Evolutionary conservation across 2,888 invertebrate species (phyloP).

Genomic region (Epinotia bilunana): DNA sequence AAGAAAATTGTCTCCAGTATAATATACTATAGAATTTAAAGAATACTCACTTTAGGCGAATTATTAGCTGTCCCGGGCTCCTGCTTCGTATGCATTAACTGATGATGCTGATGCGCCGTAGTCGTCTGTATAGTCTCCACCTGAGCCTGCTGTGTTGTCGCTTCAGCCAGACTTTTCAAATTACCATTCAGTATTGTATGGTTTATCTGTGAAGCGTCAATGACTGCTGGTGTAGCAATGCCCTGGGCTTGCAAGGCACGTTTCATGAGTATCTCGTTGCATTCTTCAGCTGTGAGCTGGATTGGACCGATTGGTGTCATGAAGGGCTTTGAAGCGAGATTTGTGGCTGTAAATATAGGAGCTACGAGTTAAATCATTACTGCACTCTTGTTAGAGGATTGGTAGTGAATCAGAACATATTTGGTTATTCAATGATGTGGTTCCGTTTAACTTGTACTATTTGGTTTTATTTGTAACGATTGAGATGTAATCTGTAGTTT

Average conservation of each 20-base stretch:
- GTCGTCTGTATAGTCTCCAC: slow-evolving; percentile 70
- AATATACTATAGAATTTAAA: no score
- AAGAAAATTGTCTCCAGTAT: no score
- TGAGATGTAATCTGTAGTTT: no score
- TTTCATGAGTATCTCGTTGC: slow-evolving; percentile 91
- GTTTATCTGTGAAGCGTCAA: slow-evolving; percentile 78
- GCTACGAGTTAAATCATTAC: slow-evolving; percentile 45
- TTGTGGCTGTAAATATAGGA: slow-evolving; percentile 67
- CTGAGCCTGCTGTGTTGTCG: slow-evolving; percentile 67
- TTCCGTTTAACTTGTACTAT: no score
- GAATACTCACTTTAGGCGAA: slow-evolving; percentile 78
- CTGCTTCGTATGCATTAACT: slow-evolving; percentile 81
- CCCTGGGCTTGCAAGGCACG: slow-evolving; percentile 88
- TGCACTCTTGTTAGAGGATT: slow-evolving; percentile 27
- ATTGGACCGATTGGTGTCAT: slow-evolving; percentile 89
- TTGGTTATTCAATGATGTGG: no score
- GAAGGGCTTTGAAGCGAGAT: slow-evolving; percentile 85
- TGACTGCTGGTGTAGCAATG: slow-evolving; percentile 79
- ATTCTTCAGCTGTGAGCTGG: slow-evolving; percentile 90
- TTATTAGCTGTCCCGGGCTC: slow-evolving; percentile 85
- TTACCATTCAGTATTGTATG: slow-evolving; percentile 76
- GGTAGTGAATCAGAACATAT: not conserved
- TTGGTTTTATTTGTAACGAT: no score
- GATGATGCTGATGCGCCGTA: slow-evolving; percentile 75
- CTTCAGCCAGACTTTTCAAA: slow-evolving; percentile 74